phyloP scores from a whole-genome alignment of 2,888 invertebrate species.

The Drosophila melanocephala region DNA sequence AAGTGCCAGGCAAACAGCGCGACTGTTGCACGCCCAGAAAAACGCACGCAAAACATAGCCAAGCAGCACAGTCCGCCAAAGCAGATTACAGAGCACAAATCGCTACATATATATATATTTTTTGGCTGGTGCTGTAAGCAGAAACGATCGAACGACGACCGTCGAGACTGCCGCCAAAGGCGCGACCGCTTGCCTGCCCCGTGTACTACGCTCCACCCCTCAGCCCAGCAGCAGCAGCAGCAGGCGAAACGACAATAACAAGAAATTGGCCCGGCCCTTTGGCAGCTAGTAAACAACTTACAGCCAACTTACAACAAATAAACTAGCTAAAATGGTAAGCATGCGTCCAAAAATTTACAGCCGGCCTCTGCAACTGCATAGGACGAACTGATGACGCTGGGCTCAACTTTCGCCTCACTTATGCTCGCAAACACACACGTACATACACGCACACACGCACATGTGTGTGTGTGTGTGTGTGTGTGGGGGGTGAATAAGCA shows the following conservation, averaged over 20 bases:
- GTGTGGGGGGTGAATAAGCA: constrained; percentile 49
- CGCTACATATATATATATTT: constrained; percentile 15
- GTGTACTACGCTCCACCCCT: constrained; percentile 26
- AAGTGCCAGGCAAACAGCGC: constrained; percentile 63
- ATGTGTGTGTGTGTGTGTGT: constrained; percentile 2
- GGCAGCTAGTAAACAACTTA: constrained; percentile 49
- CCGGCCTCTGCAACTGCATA: constrained; percentile 32
- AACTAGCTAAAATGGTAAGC: constrained; percentile 65
- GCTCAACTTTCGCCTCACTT: constrained; percentile 34
- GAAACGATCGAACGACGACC: constrained; percentile 56
- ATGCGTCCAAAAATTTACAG: constrained; percentile 18
- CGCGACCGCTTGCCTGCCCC: constrained; percentile 45
- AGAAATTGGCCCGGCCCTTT: constrained; percentile 14
- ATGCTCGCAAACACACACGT: constrained; percentile 8
- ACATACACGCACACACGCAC: background rate
- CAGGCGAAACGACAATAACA: constrained; percentile 53
- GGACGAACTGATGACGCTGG: constrained; percentile 22
- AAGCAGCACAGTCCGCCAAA: constrained; percentile 19
- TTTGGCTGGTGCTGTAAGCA: constrained; percentile 60
- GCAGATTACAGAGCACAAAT: constrained; percentile 28
- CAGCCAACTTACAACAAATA: constrained; percentile 34
- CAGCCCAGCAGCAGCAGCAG: constrained; percentile 50
- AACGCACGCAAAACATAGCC: constrained; percentile 30
- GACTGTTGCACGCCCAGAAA: constrained; percentile 49
- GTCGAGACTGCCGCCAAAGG: constrained; percentile 67